Evolutionary conservation across 2,797 vertebrate genomes (phyloP).

Genomic region (Tragopan temminckii): DNA sequence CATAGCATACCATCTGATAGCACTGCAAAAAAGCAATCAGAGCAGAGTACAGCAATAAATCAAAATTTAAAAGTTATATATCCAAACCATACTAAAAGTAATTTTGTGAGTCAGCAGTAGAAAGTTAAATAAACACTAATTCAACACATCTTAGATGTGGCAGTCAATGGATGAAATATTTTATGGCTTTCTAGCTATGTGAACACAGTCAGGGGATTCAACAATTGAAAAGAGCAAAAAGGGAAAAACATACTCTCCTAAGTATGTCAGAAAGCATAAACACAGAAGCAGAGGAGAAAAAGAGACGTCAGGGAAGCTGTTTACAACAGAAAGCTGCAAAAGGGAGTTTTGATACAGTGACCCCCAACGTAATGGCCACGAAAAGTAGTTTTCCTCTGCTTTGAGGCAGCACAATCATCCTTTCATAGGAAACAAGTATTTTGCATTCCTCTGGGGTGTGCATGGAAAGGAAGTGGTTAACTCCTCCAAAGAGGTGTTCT

Average conservation of each 20-base stretch:
- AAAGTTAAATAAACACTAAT: slow-evolving; percentile 71
- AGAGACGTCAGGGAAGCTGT: background rate
- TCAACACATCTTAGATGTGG: slow-evolving; percentile 57
- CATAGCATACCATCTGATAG: slow-evolving; percentile 58
- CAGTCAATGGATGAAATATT: slow-evolving; percentile 47
- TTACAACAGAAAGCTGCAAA: background rate
- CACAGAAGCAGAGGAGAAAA: fast-evolving
- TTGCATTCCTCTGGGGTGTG: background rate
- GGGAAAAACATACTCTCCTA: background rate
- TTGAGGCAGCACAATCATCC: background rate
- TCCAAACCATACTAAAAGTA: slow-evolving; percentile 69
- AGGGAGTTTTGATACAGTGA: background rate
- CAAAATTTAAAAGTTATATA: slow-evolving; percentile 71
- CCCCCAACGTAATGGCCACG: background rate
- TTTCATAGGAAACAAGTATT: background rate
- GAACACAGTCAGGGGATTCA: background rate
- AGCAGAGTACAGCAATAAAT: slow-evolving; percentile 68
- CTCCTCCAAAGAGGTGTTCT: background rate
- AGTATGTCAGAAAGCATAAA: background rate
- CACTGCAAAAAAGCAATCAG: slow-evolving; percentile 74
- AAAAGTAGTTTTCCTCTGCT: background rate
- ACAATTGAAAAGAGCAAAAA: background rate
- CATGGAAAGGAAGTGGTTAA: background rate
- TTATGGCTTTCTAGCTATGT: slow-evolving; percentile 28
- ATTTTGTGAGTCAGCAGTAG: slow-evolving; percentile 70